Evolutionary conservation across 2,888 invertebrate species (phyloP).

Genomic region (Bruchidius siliquastri): DNA sequence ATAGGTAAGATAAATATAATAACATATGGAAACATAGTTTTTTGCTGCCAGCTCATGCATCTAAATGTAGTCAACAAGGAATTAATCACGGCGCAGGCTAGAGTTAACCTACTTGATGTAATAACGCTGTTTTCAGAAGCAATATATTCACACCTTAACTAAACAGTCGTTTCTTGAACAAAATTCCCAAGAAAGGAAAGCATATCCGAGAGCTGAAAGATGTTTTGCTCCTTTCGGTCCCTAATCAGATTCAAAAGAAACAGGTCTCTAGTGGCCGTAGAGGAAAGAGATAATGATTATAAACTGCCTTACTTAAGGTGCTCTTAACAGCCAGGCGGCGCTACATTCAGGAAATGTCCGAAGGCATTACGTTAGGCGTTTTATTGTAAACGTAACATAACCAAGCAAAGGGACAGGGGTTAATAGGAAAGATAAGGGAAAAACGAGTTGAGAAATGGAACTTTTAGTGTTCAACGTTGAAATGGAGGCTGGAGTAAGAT

Average conservation of each 20-base stretch:
- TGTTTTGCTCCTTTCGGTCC: background rate
- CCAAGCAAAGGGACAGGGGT: background rate
- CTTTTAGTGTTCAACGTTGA: background rate
- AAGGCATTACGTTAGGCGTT: background rate
- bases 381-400: background rate
- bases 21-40: too few species aligned
- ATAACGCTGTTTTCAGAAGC: too few species aligned
- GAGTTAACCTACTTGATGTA: too few species aligned
- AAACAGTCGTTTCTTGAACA: background rate
- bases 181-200: background rate
- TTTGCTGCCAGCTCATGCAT: too few species aligned
- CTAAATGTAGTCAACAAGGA: too few species aligned
- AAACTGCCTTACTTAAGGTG: background rate
- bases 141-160: background rate
- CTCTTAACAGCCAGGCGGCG: background rate
- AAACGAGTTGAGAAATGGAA: background rate
- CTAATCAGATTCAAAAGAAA: background rate
- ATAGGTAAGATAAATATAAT: too few species aligned
- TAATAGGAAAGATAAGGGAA: background rate
- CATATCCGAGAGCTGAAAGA: background rate
- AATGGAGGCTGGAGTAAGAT: background rate
- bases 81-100: too few species aligned
- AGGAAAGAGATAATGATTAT: background rate
- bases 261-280: background rate
- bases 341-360: background rate